Conservation (phyloP, 2,797 vertebrate species). For the Sebastes itinus region DNA sequence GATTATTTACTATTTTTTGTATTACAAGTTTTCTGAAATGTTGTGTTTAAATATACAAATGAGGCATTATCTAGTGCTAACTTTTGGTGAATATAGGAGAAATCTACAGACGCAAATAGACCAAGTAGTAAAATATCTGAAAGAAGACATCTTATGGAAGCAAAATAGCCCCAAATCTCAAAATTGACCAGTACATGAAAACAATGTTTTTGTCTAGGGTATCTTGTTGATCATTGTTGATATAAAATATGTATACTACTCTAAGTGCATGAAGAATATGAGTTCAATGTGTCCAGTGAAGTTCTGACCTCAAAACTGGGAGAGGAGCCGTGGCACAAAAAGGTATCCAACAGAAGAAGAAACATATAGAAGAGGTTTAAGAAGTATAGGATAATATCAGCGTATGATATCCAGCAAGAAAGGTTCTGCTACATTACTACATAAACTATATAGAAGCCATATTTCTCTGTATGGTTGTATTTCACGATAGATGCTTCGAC, state of each 20-base stretch:
- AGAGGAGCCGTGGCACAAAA: background rate
- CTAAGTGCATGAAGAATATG: background rate
- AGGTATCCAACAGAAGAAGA: background rate
- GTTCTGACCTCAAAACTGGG: background rate
- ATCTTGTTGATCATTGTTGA: background rate
- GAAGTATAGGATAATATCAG: background rate
- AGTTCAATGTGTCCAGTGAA: background rate
- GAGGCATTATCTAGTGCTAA: too few species aligned
- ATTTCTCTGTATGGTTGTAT: slow-evolving; percentile 14
- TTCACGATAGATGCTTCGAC: slow-evolving; percentile 14
- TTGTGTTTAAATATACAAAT: too few species aligned
- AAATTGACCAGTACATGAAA: too few species aligned
- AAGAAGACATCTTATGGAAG: too few species aligned
- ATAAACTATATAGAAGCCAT: background rate
- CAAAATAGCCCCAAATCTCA: too few species aligned
- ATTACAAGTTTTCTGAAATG: too few species aligned
- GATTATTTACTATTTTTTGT: too few species aligned
- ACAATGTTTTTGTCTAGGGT: too few species aligned
- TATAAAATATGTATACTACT: background rate
- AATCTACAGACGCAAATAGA: too few species aligned
- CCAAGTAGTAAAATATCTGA: too few species aligned
- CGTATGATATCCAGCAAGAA: background rate
- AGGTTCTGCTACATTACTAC: background rate
- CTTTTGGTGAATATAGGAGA: too few species aligned
- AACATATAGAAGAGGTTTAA: background rate